Conservation (phyloP, 64 coral and sea anemone genomes). For the Porites lutea region DNA sequence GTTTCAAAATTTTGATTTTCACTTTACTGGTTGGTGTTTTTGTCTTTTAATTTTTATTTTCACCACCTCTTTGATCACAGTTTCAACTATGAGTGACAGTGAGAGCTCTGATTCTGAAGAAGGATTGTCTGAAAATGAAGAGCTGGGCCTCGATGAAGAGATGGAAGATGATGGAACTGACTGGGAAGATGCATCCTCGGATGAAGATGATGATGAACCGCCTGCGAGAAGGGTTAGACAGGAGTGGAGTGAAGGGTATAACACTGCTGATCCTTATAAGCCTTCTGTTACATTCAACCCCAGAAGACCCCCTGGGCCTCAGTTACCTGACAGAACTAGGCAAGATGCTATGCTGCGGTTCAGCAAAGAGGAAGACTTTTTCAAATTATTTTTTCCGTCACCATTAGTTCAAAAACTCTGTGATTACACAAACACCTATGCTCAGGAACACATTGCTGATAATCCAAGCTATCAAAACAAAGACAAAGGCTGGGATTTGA, state of each 20-base stretch:
- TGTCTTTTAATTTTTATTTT: neutral
- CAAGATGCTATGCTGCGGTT: constrained; percentile 9
- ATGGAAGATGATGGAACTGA: constrained; percentile 44
- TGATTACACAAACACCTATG: neutral
- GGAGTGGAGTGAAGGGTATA: constrained; percentile 48
- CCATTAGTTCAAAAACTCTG: neutral
- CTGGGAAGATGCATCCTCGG: constrained; percentile 32
- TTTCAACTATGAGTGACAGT: too few relatives aligned
- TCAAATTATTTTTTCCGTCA: constrained; percentile 20
- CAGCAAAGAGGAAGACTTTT: constrained; percentile 25
- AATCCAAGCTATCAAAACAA: neutral
- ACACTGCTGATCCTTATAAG: constrained; percentile 22
- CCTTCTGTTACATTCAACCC: constrained; percentile 46
- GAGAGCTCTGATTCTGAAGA: constrained; percentile 22
- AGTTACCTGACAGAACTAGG: constrained; percentile 35
- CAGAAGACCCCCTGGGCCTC: constrained; percentile 23
- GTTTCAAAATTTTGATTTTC: constrained; percentile 13
- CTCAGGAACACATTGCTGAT: neutral
- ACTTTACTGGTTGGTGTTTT: neutral
- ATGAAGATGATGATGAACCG: constrained; percentile 30
- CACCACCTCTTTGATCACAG: neutral
- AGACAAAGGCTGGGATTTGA: constrained; percentile 30
- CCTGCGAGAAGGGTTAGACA: neutral
- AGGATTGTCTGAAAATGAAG: constrained; percentile 57
- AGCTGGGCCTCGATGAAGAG: constrained; percentile 56